Conservation (phyloP, 2,797 vertebrate species). For the Premnoplex brunnescens region DNA sequence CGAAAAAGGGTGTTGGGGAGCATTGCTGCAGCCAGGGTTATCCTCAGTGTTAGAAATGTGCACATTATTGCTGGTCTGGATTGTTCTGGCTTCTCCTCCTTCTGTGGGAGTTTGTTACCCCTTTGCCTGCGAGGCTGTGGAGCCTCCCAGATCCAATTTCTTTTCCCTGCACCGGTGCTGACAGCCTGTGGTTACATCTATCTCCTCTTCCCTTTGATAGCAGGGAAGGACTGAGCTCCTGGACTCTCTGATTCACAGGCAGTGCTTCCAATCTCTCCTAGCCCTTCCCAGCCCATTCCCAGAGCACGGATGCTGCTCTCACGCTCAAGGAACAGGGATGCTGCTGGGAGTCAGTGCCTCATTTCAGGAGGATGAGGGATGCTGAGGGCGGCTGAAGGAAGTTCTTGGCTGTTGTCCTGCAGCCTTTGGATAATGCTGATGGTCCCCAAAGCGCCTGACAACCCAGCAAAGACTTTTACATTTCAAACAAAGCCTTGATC, state of each 20-base stretch:
- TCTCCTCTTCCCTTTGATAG: not conserved
- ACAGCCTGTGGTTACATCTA: not conserved
- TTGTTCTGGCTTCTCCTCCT: not conserved
- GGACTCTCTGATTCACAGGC: not conserved
- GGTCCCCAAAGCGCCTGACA: constrained; percentile 21
- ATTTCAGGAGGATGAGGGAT: not conserved
- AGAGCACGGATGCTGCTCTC: accelerated
- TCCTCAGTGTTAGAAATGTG: not conserved
- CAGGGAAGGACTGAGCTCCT: not conserved
- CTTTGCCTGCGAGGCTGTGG: not conserved
- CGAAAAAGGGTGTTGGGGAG: not conserved
- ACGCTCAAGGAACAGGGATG: accelerated
- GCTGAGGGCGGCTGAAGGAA: not conserved
- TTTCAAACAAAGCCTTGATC: constrained; percentile 65
- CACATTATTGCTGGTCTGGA: not conserved
- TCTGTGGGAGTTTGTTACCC: constrained; percentile 44
- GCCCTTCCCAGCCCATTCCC: not conserved
- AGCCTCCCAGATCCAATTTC: constrained; percentile 12
- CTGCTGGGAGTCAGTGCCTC: not conserved
- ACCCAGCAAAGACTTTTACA: constrained; percentile 11
- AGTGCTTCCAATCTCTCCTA: not conserved
- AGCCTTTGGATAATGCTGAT: not conserved
- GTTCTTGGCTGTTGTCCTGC: constrained; percentile 23
- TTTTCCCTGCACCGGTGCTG: not conserved
- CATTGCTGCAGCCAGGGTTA: not conserved